Evolutionary conservation across 2,113 vertebrate genomes (phyloP), one percentile per base, ranked within the genome.

Genomic region (Dermatemys mawii): DNA sequence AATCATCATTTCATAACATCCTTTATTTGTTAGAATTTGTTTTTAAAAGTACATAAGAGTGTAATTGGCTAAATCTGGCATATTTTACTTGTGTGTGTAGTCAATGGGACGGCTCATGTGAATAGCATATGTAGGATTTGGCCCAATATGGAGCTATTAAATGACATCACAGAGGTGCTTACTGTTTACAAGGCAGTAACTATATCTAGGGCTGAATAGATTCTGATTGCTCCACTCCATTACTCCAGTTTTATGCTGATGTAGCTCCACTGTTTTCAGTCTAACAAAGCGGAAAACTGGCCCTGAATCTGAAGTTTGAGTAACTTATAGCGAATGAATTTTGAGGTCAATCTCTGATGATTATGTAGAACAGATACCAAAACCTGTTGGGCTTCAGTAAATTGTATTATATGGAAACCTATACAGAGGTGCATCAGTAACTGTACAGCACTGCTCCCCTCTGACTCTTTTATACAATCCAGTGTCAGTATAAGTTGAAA

Each of bases 21-120:
- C 84, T 92, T 8, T 83, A 87, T 81, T 89, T 0, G 0, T 93
- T 94, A 84, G 63, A 90, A 93, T 16, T 49, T 41, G 86, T 95
- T 96, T 96, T 89, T 57, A 91, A 94, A 95, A 92, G 76, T 53
- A 78, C 89, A 49, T 55, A 22, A 48, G 92, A 94, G 89, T 89
- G 88, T 93, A 89, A 86, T 80, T 91, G 82, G 85, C 16, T 5
- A 84, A 73, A 86, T 87, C 89, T 87, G 11, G 55, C 93, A 90
- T 93, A 63, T 95, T 96, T 97, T 93, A 93, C 96, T 96, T 78
- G 91, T 96, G 78, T 49, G 49, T 87, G 50, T 48, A 32, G 95
- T 95, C 87, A 90, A 35, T 88, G 83, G 88, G 85, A 55, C 84
- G 89, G 73, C 50, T 89, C 55, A 27, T 79, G 51, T 76, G 9